A percentile compares a stretch with the other conserved stretches of the same genome.
These are phyloP conservation scores for Cyclophora punctaria DNA, from an alignment of 2,888 invertebrate genomes.

Conservation along the genomic window DNA sequence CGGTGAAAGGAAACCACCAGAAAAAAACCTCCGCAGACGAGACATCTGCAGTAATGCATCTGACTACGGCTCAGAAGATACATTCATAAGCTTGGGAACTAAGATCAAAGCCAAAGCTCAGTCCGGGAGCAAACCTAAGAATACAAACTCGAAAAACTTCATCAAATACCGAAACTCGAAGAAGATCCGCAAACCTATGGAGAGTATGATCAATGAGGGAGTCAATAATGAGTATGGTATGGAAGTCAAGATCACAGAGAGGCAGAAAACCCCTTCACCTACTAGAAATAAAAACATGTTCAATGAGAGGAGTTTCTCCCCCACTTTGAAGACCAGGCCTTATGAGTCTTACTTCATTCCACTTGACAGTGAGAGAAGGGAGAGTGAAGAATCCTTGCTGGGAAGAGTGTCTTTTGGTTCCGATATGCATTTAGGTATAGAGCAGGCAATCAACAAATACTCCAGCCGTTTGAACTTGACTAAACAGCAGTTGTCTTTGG, in stretches of 20 bases:
- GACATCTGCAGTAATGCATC: conserved; percentile 61
- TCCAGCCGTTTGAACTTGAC: conserved; percentile 42
- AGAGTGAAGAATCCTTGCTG: conserved; percentile 26
- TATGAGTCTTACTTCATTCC: conserved; percentile 59
- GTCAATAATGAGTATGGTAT: conserved; percentile 45
- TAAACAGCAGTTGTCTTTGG: conserved; percentile 64
- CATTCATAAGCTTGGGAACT: conserved; percentile 65
- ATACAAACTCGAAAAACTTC: conserved; percentile 42
- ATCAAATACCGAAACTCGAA: conserved; percentile 52
- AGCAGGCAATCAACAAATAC: conserved; percentile 50
- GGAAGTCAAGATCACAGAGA: conserved; percentile 58
- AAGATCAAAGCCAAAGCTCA: conserved; percentile 72
- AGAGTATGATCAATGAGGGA: conserved; percentile 33
- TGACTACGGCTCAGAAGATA: conserved; percentile 68
- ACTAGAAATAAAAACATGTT: conserved; percentile 35
- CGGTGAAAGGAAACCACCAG: conserved; percentile 30
- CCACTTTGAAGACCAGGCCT: conserved; percentile 39
- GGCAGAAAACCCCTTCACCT: conserved; percentile 35
- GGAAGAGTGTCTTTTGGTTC: conserved; percentile 44
- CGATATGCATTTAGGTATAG: conserved; percentile 37
- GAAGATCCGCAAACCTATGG: conserved; percentile 46
- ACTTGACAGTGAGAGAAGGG: conserved; percentile 35
- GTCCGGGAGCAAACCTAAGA: conserved; percentile 44
- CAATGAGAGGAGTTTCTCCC: conserved; percentile 36
- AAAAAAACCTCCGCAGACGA: conserved; percentile 25